phyloP scores from a whole-genome alignment of 2,797 vertebrate species.

The Poeciliopsis turneri region DNA sequence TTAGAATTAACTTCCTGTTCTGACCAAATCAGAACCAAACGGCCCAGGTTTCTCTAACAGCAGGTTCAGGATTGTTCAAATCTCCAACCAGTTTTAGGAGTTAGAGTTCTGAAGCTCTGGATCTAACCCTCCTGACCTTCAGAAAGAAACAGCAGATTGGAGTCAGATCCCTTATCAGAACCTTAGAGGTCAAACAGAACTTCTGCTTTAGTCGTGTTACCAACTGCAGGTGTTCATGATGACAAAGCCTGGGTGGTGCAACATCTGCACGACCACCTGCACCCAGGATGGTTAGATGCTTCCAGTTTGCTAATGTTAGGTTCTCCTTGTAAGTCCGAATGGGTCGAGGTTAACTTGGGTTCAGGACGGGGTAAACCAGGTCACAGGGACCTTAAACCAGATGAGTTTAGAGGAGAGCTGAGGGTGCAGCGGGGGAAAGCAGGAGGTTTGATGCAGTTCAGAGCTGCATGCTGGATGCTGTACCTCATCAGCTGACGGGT shows the following conservation, averaged over 20 bases:
- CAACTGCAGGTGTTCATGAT: neutral
- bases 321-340: neutral
- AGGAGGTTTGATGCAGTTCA: slow-evolving; percentile 56
- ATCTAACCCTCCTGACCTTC: neutral
- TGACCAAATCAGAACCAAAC: neutral
- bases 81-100: neutral
- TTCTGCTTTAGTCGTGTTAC: neutral
- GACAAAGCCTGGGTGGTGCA: neutral
- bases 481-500: slow-evolving; percentile 81
- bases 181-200: neutral
- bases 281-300: neutral
- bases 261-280: neutral
- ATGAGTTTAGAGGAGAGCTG: slow-evolving; percentile 26
- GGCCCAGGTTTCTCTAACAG: neutral
- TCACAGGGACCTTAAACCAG: neutral
- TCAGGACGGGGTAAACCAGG: neutral
- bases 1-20: neutral
- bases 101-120: neutral
- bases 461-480: slow-evolving; percentile 71
- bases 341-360: neutral
- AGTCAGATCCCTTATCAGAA: neutral
- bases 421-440: slow-evolving; percentile 63
- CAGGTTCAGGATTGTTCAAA: neutral
- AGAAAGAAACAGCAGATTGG: neutral
- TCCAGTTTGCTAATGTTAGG: neutral